Evolutionary conservation across 2,888 invertebrate genomes (phyloP).

Genomic region (Drosophila koepferae): DNA sequence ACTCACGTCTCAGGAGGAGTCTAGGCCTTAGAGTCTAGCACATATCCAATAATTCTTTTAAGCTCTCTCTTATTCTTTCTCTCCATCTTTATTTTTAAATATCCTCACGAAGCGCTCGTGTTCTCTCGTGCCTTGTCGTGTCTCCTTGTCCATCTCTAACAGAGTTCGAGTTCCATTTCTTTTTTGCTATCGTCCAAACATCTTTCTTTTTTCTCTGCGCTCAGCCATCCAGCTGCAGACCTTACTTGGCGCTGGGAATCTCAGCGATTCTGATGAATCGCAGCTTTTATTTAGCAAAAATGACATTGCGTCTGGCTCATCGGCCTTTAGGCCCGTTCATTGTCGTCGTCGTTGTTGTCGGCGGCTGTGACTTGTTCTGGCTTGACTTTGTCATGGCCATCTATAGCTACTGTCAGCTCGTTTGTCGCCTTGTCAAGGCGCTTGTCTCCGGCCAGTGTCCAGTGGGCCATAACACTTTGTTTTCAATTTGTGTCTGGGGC

Average conservation of each 20-base stretch:
- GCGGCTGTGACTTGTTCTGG: constrained; percentile 27
- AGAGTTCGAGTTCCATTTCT: constrained; percentile 29
- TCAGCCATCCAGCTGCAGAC: constrained; percentile 12
- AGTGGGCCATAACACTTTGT: constrained; percentile 67
- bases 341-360: neutral
- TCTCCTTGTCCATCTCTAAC: neutral
- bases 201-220: constrained; percentile 49
- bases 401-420: constrained; percentile 49
- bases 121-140: neutral
- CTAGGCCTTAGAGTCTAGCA: neutral
- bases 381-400: constrained; percentile 53
- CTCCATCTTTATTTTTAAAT: too few relatives aligned
- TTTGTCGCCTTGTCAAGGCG: constrained; percentile 50
- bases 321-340: neutral
- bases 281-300: constrained; percentile 62
- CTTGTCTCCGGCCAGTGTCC: constrained; percentile 20
- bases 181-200: constrained; percentile 7
- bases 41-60: neutral
- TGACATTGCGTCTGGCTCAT: constrained; percentile 44
- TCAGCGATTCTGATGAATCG: constrained; percentile 65
- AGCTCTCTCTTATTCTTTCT: neutral
- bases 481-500: constrained; percentile 61
- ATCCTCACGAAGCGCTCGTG: neutral
- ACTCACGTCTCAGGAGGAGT: too few relatives aligned
- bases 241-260: constrained; percentile 52